Evolutionary conservation across 2,797 vertebrate species (phyloP).

Genomic region (Galagoides demidoff): DNA sequence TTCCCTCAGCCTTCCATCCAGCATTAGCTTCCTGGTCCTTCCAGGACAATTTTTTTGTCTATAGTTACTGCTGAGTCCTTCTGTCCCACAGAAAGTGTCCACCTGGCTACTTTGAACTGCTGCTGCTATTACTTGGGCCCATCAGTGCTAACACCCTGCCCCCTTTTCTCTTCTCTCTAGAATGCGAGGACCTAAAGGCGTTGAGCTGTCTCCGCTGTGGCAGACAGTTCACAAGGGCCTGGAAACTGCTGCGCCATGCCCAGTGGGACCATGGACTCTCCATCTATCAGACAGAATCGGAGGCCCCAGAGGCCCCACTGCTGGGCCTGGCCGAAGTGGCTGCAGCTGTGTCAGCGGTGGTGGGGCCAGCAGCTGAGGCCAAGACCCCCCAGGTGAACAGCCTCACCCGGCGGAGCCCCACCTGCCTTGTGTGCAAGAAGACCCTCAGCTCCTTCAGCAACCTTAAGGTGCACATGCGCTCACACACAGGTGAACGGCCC

Average conservation of each 20-base stretch:
- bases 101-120: background rate
- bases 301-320: conserved; percentile 81
- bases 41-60: background rate
- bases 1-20: fast-evolving
- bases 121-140: background rate
- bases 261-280: conserved; percentile 91
- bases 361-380: conserved; percentile 81
- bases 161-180: conserved; percentile 18
- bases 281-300: conserved; percentile 89
- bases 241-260: conserved; percentile 91
- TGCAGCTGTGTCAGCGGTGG: conserved; percentile 89
- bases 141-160: background rate
- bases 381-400: background rate
- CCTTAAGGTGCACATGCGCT: conserved; percentile 90
- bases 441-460: conserved; percentile 90
- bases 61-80: background rate
- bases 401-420: conserved; percentile 67
- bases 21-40: background rate
- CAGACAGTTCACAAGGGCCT: conserved; percentile 87
- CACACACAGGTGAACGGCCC: conserved; percentile 73
- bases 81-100: background rate
- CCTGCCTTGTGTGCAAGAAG: conserved; percentile 90
- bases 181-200: conserved; percentile 83
- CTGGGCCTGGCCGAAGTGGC: conserved; percentile 93
- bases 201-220: conserved; percentile 92